Conservation (phyloP, 2,113 vertebrate genomes). For the Oenanthe oenanthe region DNA sequence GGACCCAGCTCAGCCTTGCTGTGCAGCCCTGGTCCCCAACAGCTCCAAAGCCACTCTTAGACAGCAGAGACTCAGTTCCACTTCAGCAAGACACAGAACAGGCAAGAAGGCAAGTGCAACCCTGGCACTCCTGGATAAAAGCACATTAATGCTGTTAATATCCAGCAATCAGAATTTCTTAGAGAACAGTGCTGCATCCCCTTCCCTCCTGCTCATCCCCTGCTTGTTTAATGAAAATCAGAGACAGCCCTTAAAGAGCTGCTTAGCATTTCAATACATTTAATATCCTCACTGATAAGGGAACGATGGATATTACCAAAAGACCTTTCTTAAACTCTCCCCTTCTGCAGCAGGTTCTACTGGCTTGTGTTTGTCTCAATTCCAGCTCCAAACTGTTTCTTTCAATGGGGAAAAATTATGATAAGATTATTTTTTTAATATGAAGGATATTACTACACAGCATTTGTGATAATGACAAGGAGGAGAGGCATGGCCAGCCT, state of each 20-base stretch:
- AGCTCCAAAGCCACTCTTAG: not conserved
- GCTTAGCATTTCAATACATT: slow-evolving; percentile 67
- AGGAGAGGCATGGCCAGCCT: not conserved
- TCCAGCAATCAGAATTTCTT: slow-evolving; percentile 50
- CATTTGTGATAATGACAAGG: slow-evolving; percentile 37
- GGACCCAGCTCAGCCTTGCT: not conserved
- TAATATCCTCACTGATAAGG: slow-evolving; percentile 63
- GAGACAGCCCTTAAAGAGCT: slow-evolving; percentile 62
- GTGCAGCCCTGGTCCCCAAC: not conserved
- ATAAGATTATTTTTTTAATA: slow-evolving; percentile 30
- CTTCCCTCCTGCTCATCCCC: slow-evolving; percentile 40
- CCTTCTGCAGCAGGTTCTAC: not conserved
- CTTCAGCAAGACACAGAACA: slow-evolving; percentile 39
- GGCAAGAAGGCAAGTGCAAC: not conserved
- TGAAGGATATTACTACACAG: slow-evolving; percentile 29
- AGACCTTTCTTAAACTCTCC: slow-evolving; percentile 35
- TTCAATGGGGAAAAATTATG: slow-evolving; percentile 37
- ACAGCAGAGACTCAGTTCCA: slow-evolving; percentile 1
- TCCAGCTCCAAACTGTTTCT: slow-evolving; percentile 19
- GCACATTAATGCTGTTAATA: slow-evolving; percentile 47
- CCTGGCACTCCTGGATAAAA: not conserved
- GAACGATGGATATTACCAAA: slow-evolving; percentile 45
- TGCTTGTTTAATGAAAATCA: slow-evolving; percentile 60
- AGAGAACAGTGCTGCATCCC: not conserved
- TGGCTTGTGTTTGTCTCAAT: slow-evolving; percentile 37